A percentile compares a stretch with the other conserved stretches of the same genome.
Conservation (phyloP, 2,888 invertebrate genomes). For the Trachelus tabidus region DNA sequence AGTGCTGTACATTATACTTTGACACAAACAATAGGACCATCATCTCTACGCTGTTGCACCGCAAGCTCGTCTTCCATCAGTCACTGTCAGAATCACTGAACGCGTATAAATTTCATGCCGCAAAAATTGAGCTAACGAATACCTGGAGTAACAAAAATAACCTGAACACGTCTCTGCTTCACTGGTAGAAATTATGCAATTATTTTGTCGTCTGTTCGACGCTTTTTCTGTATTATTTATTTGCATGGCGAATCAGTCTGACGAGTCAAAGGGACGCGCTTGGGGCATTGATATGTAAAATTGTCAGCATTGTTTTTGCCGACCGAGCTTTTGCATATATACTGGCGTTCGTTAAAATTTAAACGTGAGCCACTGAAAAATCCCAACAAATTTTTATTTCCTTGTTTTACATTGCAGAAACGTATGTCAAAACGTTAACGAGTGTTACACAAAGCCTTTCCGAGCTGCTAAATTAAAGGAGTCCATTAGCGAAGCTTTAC, state of each 20-base stretch:
- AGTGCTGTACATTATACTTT: background rate
- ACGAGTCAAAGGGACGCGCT: background rate
- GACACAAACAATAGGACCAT: background rate
- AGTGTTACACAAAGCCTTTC: conserved; percentile 61
- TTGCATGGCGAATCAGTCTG: background rate
- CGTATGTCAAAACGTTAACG: conserved; percentile 56
- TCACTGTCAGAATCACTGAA: background rate
- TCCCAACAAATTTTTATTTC: background rate
- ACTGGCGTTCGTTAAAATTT: background rate
- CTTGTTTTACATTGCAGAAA: conserved; percentile 54
- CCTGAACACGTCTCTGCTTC: background rate
- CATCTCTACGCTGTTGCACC: background rate
- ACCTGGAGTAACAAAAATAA: background rate
- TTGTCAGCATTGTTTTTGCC: background rate
- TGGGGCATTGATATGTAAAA: background rate
- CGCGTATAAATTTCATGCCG: background rate
- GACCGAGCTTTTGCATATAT: background rate
- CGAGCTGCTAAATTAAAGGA: conserved; percentile 62
- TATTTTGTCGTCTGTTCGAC: background rate
- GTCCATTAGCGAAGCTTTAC: conserved; percentile 60
- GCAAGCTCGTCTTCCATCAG: background rate
- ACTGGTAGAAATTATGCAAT: background rate
- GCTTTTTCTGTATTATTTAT: background rate
- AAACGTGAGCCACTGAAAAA: background rate
- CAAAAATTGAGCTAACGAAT: background rate